Evolutionary conservation across 2,888 invertebrate species (phyloP), one percentile per base, ranked within the genome.

Genomic region (Idaea biselata): DNA sequence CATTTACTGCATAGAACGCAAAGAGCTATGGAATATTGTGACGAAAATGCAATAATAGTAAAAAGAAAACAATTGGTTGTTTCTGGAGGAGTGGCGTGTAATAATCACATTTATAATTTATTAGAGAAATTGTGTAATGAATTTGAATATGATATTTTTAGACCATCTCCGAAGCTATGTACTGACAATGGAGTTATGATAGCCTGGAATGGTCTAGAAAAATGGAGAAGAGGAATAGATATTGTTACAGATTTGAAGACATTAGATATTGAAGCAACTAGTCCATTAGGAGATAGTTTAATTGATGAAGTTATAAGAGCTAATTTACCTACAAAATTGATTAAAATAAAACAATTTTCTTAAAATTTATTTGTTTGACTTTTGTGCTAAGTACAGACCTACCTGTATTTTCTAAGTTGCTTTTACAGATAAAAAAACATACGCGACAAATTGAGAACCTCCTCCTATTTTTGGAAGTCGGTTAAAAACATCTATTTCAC

Each of bases 171-270:
- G 54, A 94, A 95, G 75, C 93, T 98, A 55, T 99, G 99, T 83
- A 98, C 98, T 0, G 99, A 99, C 86, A 99, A 99, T 93, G 99
- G 99, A 18, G 95, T 98, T 32, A 99, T 99, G 99, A 98, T 99
- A 79, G 99, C 99, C 33, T 99, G 99, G 99, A 99, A 99, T 93
- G 99, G 98, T 4, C 93, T 98, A 61, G 99, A 99, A 86, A 96
- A 95, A 84, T 96, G 94, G 92, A 86, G 76, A 66, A 85, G 82
- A 63, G 87, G 93, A 18, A 73, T 88, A 67, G 95, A 94, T 68
- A 82, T 94, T 68, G 73, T 88, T 60, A 86, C 77, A 68, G 93
- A 96, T 81, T 90, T 96, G 61, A 94, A 95, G 66, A 81, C 88
- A 61, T 88, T 98, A 57, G 94, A 95, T 72, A 92, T 95, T 68